phyloP scores from a whole-genome alignment of 2,113 vertebrate species.

The Brachypodius melanocephalos region DNA sequence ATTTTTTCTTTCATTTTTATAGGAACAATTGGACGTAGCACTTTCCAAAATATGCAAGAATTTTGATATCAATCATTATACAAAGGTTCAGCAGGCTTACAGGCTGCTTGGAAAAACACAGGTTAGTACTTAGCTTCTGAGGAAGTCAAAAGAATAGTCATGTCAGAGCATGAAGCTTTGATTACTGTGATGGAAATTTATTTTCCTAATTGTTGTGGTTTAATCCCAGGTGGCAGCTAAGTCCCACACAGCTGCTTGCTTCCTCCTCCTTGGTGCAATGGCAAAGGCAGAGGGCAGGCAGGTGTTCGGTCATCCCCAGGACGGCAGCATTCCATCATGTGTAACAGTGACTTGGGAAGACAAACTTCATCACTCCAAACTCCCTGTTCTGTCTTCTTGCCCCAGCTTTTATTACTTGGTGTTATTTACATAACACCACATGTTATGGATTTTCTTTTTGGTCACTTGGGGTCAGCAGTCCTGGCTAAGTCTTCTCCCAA shows the following conservation, averaged over 20 bases:
- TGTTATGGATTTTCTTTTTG: neutral
- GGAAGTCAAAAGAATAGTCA: neutral
- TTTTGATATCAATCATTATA: slow-evolving; percentile 95
- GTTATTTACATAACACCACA: neutral
- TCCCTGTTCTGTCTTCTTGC: neutral
- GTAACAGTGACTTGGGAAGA: neutral
- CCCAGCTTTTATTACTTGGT: neutral
- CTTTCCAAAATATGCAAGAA: slow-evolving; percentile 98
- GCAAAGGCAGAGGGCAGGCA: neutral
- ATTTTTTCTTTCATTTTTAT: neutral
- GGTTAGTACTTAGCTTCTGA: slow-evolving; percentile 71
- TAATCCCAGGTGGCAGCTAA: neutral
- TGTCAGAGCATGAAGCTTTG: neutral
- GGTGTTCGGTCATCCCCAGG: neutral
- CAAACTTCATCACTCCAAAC: neutral
- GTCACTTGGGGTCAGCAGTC: neutral
- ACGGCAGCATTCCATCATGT: neutral
- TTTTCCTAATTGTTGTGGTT: neutral
- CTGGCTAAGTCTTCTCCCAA: neutral
- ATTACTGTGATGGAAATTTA: neutral
- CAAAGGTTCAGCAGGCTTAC: slow-evolving; percentile 95
- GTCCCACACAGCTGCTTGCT: neutral
- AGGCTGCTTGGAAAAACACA: slow-evolving; percentile 96
- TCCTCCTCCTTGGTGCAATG: neutral
- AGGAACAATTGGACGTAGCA: slow-evolving; percentile 96